Conservation (phyloP, 2,113 vertebrate genomes). For the Lucifuga dentata region DNA sequence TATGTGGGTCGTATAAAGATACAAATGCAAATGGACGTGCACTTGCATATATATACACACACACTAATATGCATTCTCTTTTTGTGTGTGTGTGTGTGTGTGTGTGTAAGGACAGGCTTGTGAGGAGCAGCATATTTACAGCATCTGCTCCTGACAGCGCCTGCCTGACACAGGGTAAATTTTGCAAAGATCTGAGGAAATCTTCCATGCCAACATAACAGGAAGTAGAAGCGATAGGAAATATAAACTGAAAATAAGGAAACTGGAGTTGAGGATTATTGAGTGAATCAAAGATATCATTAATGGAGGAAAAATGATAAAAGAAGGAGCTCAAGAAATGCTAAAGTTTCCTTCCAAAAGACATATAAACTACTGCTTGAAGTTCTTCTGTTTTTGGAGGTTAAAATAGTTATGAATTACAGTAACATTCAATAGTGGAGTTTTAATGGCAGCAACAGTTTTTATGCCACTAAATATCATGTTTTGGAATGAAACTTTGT, state of each 20-base stretch:
- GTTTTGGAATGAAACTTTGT: slow-evolving; percentile 35
- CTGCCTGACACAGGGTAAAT: background rate
- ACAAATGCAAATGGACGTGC: slow-evolving; percentile 10
- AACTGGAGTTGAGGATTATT: background rate
- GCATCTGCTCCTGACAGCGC: slow-evolving; percentile 73
- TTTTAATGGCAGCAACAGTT: no score
- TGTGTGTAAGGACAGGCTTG: slow-evolving; percentile 19
- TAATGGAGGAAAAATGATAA: background rate
- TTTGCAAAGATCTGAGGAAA: slow-evolving; percentile 5
- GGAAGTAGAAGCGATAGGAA: background rate
- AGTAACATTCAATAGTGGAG: no score
- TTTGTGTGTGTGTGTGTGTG: background rate
- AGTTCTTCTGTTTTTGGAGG: background rate
- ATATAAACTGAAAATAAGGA: no score
- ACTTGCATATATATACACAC: background rate
- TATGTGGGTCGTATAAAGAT: slow-evolving; percentile 17
- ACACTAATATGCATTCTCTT: background rate
- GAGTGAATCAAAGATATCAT: slow-evolving; percentile 1
- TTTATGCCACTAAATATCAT: background rate
- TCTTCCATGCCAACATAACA: background rate
- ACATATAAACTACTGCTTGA: background rate
- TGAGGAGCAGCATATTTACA: slow-evolving; percentile 41
- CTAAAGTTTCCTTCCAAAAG: slow-evolving; percentile 36
- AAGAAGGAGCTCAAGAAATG: background rate
- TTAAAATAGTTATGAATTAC: no score